phyloP scores from a whole-genome alignment of 2,888 invertebrate genomes.

The Ormyrus nitidulus region DNA sequence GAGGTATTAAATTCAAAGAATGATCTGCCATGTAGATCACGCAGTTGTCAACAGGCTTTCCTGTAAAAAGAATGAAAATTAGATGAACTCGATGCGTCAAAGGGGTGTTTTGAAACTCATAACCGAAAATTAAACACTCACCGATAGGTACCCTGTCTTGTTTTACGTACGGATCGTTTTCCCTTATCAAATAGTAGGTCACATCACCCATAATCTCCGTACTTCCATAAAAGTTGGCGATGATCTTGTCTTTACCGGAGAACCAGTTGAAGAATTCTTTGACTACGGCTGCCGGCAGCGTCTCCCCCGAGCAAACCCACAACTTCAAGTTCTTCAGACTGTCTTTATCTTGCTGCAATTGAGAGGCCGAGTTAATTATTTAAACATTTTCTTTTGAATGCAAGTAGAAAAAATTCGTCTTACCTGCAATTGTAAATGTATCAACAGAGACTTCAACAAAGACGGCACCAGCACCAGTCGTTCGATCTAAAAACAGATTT shows the following conservation, averaged over 20 bases:
- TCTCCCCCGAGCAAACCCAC: slow-evolving; percentile 94
- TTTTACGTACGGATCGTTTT: slow-evolving; percentile 78
- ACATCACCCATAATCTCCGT: slow-evolving; percentile 96
- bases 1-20: slow-evolving; percentile 83
- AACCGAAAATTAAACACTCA: slow-evolving; percentile 71
- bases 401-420: slow-evolving; percentile 10
- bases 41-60: slow-evolving; percentile 87
- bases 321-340: slow-evolving; percentile 81
- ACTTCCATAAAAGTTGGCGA: slow-evolving; percentile 94
- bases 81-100: too few species aligned
- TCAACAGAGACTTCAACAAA: slow-evolving; percentile 85
- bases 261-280: slow-evolving; percentile 87
- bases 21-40: slow-evolving; percentile 87
- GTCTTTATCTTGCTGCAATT: slow-evolving; percentile 74
- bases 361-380: background rate
- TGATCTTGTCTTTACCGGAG: slow-evolving; percentile 79
- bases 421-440: slow-evolving; percentile 82
- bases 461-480: slow-evolving; percentile 92
- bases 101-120: too few species aligned
- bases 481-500: slow-evolving; percentile 79
- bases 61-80: slow-evolving; percentile 73
- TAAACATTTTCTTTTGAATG: background rate
- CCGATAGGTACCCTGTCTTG: slow-evolving; percentile 88
- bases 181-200: slow-evolving; percentile 84
- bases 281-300: slow-evolving; percentile 83